These are phyloP conservation scores for Melitaea athalia DNA, from an alignment of 2,888 invertebrate genomes.

Conservation along the genomic window DNA sequence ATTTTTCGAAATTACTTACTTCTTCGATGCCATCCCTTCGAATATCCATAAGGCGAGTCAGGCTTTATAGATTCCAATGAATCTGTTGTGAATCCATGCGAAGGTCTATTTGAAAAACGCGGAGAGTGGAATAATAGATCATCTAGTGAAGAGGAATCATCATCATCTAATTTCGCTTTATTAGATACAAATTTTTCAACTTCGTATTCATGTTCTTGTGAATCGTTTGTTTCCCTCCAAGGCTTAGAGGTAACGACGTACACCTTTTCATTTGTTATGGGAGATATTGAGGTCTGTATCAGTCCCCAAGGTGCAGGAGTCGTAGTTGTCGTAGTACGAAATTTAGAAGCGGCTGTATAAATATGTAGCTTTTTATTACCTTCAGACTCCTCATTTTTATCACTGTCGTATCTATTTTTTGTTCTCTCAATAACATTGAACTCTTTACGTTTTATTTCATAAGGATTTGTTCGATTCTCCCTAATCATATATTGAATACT, in stretches of 20 bases:
- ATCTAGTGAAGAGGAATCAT: constrained; percentile 53
- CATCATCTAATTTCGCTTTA: constrained; percentile 56
- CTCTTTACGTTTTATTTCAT: constrained; percentile 54
- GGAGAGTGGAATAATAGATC: constrained; percentile 73
- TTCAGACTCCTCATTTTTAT: constrained; percentile 55
- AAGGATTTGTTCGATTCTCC: constrained; percentile 56
- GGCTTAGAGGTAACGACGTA: constrained; percentile 92
- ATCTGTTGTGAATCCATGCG: constrained; percentile 73
- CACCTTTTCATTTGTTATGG: constrained; percentile 90
- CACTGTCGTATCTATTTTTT: constrained; percentile 53
- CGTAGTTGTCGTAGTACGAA: constrained; percentile 67
- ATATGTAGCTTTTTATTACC: constrained; percentile 66
- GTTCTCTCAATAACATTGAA: constrained; percentile 66
- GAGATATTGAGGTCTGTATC: constrained; percentile 87
- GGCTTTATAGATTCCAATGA: constrained; percentile 59
- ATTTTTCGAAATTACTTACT: constrained; percentile 57
- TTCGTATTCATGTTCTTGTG: constrained; percentile 59
- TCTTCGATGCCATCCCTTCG: constrained; percentile 74
- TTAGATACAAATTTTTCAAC: constrained; percentile 63
- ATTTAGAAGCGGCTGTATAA: constrained; percentile 71
- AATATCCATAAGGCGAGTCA: constrained; percentile 66
- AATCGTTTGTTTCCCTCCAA: constrained; percentile 63
- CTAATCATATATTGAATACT: constrained; percentile 71
- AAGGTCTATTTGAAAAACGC: constrained; percentile 82
- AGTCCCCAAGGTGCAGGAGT: constrained; percentile 84